phyloP scores from a whole-genome alignment of 2,797 vertebrate genomes.

The Micropoecilia bifurca region DNA sequence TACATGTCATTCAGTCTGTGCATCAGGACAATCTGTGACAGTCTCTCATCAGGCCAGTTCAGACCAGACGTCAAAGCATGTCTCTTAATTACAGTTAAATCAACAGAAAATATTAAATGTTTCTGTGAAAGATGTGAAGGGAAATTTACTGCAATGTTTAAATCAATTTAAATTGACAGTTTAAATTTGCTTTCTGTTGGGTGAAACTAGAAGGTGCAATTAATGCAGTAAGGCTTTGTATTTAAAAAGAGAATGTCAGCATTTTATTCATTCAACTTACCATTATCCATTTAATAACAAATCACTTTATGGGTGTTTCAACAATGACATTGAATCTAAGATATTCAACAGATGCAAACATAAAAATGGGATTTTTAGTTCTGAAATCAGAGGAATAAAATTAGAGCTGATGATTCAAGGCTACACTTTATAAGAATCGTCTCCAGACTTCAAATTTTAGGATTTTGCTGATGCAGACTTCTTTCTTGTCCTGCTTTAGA shows the following conservation, averaged over 20 bases:
- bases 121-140: neutral
- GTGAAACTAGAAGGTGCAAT: neutral
- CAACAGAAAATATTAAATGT: neutral
- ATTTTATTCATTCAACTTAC: neutral
- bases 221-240: neutral
- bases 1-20: neutral
- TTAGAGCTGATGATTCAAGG: neutral
- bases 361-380: neutral
- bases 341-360: neutral
- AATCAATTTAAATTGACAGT: neutral
- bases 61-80: neutral
- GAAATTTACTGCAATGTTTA: neutral
- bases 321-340: neutral
- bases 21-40: neutral
- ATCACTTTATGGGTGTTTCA: neutral
- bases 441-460: neutral
- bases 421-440: neutral
- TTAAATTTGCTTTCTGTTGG: neutral
- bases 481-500: neutral
- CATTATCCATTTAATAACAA: neutral
- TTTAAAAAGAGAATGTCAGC: neutral
- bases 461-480: neutral
- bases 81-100: neutral
- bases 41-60: neutral
- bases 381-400: neutral